phyloP scores from a whole-genome alignment of 2,888 invertebrate genomes.

The Trissoscelio sp. region DNA sequence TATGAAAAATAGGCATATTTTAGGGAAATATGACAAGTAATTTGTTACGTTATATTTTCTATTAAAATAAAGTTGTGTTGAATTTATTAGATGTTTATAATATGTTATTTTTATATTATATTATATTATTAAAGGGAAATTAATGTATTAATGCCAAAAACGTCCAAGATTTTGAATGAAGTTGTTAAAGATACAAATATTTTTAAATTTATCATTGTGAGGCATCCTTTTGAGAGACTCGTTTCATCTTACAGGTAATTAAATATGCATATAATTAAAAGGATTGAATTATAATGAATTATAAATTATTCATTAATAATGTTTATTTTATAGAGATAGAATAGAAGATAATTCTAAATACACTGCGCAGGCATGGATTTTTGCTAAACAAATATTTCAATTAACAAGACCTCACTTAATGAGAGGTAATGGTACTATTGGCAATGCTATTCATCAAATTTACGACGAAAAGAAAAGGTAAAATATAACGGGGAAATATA shows the following conservation, averaged over 20 bases:
- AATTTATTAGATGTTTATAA: slow-evolving; percentile 2
- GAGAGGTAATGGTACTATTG: slow-evolving; percentile 72
- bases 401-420: slow-evolving; percentile 80
- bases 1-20: slow-evolving; percentile 73
- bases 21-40: slow-evolving; percentile 78
- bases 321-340: slow-evolving; percentile 75
- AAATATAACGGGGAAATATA: no score
- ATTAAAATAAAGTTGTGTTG: no score
- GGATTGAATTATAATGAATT: no score
- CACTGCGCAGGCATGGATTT: slow-evolving; percentile 81
- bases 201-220: slow-evolving; percentile 80
- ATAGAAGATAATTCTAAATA: slow-evolving; percentile 81
- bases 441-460: slow-evolving; percentile 74
- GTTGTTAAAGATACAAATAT: slow-evolving; percentile 71
- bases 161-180: slow-evolving; percentile 69
- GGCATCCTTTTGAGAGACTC: slow-evolving; percentile 82
- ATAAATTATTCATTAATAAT: neutral
- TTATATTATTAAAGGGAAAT: slow-evolving; percentile 75
- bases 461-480: slow-evolving; percentile 77
- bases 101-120: neutral
- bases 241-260: slow-evolving; percentile 82
- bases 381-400: slow-evolving; percentile 79
- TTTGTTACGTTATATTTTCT: no score
- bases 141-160: slow-evolving; percentile 74
- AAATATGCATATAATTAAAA: neutral